phyloP scores from a whole-genome alignment of 2,888 invertebrate species.

The Lasioglossum morio region DNA sequence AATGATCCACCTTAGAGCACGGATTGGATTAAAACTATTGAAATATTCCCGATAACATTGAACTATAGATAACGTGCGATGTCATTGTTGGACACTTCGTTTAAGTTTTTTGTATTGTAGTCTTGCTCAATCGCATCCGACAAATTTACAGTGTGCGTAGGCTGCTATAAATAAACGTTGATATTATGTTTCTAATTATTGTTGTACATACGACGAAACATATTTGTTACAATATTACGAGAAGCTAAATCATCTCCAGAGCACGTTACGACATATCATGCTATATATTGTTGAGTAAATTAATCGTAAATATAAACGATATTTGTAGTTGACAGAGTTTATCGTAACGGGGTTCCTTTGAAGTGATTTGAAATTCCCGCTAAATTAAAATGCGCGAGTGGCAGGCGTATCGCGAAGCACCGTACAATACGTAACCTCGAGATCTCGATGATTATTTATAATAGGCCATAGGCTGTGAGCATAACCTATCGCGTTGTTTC shows the following conservation, averaged over 20 bases:
- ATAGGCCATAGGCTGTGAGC: slow-evolving; percentile 48
- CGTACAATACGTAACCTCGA: slow-evolving; percentile 19
- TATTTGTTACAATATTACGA: background rate
- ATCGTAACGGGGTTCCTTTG: background rate
- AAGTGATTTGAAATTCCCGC: slow-evolving; percentile 23
- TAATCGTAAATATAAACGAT: background rate
- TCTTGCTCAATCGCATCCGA: background rate
- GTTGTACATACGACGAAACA: background rate
- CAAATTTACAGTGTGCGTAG: background rate
- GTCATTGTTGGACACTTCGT: background rate
- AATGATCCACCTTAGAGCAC: background rate
- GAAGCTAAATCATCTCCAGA: background rate
- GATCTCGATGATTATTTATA: slow-evolving; percentile 32
- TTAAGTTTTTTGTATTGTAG: background rate
- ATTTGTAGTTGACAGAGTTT: background rate
- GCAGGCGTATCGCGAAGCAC: background rate
- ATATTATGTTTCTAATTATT: background rate
- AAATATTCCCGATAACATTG: background rate
- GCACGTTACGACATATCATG: background rate
- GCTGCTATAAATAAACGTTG: background rate
- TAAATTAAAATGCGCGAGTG: background rate
- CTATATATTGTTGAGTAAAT: background rate
- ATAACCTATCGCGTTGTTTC: slow-evolving; percentile 65
- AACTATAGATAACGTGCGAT: background rate
- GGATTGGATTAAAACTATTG: background rate